Base-by-base conservation (phyloP, 2,888 invertebrate genomes). In the Drosophila heteroneura region DNA sequence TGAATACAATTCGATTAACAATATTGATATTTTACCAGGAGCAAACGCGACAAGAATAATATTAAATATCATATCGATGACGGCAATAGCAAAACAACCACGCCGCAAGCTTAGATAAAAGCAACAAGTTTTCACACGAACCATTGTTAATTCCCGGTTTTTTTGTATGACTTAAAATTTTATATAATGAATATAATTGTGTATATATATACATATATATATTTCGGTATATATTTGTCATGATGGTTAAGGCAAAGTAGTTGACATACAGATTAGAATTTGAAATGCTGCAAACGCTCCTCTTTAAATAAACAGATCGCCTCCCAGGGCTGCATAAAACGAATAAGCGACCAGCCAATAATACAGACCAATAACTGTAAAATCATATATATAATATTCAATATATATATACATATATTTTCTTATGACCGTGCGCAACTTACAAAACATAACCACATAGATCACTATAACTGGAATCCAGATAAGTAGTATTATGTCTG, bases 321-420 rank as follows among this genome's bases (percentile, higher is more conserved):
- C 86, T 0, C 91, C 86, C 5, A 87, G 69, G 2, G 87, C 87
- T 22, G 87, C 91, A 60, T 87, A 87, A 28, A 90, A 84, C n/a
- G 86, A 87, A 70, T 87, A 87, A 57, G 70, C 71, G 47, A 89
- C 89, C 39, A 89, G 52, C 84, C 91, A 90, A 33, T 53, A 76
- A 35, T 87, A 87, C 2, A 72, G 0, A 16, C 66, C 47, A 0
- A 76, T 0, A 16, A 78, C 86, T 86, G 44, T 32, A n/a, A 51
- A 10, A 5, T 16, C 33, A 26, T 12, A 22, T 10, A 47, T 2
- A 0, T 0, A n/a, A 30, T 12, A 26, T 35, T 22, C 6, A 35
- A 10, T 14, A 44, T 5, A 16, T 5, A 51, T 16, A 26, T 41
- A 51, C 0, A 6, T 39, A n/a, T 22, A n/a, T 12, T 2, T 16